Evolutionary conservation across 1,140 invertebrate species (phyloP), one percentile per base, ranked within the genome.

Genomic region (Lepidurus arcticus): DNA sequence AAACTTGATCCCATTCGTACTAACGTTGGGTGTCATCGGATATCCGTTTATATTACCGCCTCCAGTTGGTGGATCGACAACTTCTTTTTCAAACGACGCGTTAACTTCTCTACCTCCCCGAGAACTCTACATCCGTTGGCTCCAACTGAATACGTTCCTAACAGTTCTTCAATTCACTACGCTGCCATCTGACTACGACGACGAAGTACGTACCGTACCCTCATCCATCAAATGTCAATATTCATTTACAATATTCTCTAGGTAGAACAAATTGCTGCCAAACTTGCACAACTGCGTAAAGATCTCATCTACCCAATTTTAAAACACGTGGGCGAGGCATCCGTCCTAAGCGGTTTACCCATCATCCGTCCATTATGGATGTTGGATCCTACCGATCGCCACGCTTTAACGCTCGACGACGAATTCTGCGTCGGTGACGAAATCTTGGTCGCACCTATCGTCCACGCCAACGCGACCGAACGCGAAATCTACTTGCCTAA

Each of bases 21-120:
- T 98, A 0, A 94, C 91, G 9, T 93, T 96, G 79, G 94, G 95
- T 0, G 89, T 94, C 42, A 86, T 91, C 78, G 97, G 96, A 0
- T 98, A 94, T 86, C 94, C 95, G 0, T 96, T 97, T 81, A 88
- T 97, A 6, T 91, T 98, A 86, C 93, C 95, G 0, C 96, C 96
- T 0, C 92, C 95, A 24, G 94, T 98, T 42, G 96, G 96, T 0
- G 96, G 96, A 74, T 82, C 80, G 34, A 73, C 74, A 11, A n/a
- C 75, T 34, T 47, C 42, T 34, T 34, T 65, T 73, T 75, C 42
- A 11, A 34, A 73, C 16, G 42, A 77, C 42, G 44, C 16, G 2
- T 24, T 24, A n/a, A 44, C 16, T 9, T 53, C 75, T 47, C 81
- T 94, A 16, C 93, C 94, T 0, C 92, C 95, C 77, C 89, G 90